Conservation (phyloP, 1,140 invertebrate genomes). For the Bombus cullumanus region DNA sequence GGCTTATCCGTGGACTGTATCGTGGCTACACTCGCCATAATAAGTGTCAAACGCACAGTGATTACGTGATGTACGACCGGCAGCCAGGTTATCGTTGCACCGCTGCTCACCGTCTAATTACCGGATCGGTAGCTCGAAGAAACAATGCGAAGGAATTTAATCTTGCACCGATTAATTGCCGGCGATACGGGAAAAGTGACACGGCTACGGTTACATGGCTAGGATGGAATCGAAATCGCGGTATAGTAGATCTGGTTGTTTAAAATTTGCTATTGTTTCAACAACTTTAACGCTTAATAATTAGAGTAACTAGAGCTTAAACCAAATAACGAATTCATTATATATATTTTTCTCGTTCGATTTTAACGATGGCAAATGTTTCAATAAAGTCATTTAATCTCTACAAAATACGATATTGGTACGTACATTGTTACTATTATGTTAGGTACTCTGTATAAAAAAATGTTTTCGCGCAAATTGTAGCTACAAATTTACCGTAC, state of each 20-base stretch:
- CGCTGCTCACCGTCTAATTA: slow-evolving; percentile 37
- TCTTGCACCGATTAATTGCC: slow-evolving; percentile 34
- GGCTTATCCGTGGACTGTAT: slow-evolving; percentile 54
- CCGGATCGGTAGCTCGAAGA: slow-evolving; percentile 30
- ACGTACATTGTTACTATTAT: not conserved
- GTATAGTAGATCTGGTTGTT: not conserved
- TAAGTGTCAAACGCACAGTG: slow-evolving; percentile 58
- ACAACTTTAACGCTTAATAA: too few species aligned
- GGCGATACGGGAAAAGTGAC: slow-evolving; percentile 36
- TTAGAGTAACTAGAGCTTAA: too few species aligned
- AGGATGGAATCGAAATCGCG: not conserved
- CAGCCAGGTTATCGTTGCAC: slow-evolving; percentile 15
- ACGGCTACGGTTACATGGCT: slow-evolving; percentile 13
- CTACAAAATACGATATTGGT: too few species aligned
- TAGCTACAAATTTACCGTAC: not conserved
- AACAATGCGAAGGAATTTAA: slow-evolving; percentile 43
- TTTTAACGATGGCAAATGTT: too few species aligned
- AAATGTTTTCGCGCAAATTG: not conserved
- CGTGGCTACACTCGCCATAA: slow-evolving; percentile 50
- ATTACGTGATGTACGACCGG: slow-evolving; percentile 60
- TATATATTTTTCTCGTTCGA: too few species aligned
- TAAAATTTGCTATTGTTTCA: too few species aligned
- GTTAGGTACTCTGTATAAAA: not conserved
- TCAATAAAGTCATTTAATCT: too few species aligned
- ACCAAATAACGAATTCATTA: too few species aligned